Conservation (phyloP, 2,797 vertebrate species). For the Lophotriccus pileatus region DNA sequence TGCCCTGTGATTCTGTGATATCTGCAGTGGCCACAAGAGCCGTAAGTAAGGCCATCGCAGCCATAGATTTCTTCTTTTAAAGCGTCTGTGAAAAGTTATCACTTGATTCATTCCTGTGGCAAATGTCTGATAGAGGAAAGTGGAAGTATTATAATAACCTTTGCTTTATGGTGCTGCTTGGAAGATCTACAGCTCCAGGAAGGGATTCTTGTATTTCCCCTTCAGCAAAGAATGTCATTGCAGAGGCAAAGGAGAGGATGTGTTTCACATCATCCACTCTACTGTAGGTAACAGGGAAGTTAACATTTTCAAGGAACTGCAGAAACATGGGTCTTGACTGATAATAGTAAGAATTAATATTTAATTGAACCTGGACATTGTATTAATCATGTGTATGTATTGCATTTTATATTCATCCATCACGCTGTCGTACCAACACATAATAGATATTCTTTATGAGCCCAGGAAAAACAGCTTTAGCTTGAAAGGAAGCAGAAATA, state of each 20-base stretch:
- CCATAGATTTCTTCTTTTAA: neutral
- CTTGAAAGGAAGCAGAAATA: neutral
- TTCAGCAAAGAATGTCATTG: neutral
- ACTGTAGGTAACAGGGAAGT: neutral
- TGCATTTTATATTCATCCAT: neutral
- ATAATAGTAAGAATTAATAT: conserved; percentile 21
- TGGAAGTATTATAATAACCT: neutral
- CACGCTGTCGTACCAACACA: neutral
- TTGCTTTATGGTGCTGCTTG: neutral
- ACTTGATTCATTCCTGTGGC: neutral
- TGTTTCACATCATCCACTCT: neutral
- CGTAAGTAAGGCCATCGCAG: neutral
- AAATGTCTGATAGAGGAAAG: neutral
- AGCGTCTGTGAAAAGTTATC: neutral
- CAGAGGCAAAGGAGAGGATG: neutral
- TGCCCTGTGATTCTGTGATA: neutral
- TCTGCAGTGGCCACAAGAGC: neutral
- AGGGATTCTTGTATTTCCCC: neutral
- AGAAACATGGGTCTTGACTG: neutral
- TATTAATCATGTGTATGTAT: neutral
- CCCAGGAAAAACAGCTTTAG: neutral
- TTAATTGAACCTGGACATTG: neutral
- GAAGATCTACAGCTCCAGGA: neutral
- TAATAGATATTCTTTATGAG: neutral
- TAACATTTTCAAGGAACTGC: neutral